These are phyloP conservation scores for Carollia perspicillata DNA, from an alignment of 2,113 vertebrate genomes.

Conservation along the genomic window DNA sequence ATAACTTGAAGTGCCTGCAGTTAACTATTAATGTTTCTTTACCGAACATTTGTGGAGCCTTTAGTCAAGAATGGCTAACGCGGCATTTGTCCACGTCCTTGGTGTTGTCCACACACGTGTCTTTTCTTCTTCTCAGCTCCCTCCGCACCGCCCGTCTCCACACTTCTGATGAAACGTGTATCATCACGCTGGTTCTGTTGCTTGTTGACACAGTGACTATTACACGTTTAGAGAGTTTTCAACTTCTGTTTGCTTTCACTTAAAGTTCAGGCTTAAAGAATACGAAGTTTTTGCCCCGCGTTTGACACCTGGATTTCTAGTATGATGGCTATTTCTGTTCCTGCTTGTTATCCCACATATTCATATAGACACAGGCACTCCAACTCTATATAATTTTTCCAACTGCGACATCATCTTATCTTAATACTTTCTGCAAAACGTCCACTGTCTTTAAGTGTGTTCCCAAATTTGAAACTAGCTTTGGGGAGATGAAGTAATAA, in stretches of 20 bases:
- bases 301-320: neutral
- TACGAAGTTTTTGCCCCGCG: neutral
- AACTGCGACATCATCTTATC: neutral
- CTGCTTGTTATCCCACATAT: neutral
- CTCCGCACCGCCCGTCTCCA: neutral
- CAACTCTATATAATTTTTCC: neutral
- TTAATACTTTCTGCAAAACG: conserved; percentile 25
- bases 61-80: neutral
- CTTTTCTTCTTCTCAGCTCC: neutral
- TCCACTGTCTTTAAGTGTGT: neutral
- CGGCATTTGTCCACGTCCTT: neutral
- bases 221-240: neutral
- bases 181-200: neutral
- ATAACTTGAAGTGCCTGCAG: neutral
- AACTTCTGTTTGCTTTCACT: neutral
- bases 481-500: neutral
- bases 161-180: neutral
- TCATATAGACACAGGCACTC: neutral
- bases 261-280: conserved; percentile 23
- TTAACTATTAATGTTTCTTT: neutral
- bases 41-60: neutral
- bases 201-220: neutral
- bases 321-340: neutral
- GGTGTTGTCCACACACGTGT: neutral
- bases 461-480: neutral